Conservation (phyloP, 2,797 vertebrate genomes). For the Rhabdophis nuchalis region DNA sequence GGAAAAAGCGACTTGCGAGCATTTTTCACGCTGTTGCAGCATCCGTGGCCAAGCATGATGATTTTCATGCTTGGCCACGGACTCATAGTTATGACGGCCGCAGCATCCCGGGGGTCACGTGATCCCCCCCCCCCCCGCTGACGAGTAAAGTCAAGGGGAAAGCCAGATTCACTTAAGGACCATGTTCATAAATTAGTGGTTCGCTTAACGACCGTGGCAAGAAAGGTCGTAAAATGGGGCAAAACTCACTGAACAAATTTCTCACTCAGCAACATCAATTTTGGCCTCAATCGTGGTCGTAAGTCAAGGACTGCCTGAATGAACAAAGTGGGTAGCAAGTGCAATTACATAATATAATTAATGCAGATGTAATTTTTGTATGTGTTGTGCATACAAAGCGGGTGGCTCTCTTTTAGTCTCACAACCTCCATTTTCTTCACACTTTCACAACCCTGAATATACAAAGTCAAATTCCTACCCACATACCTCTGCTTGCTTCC, state of each 20-base stretch:
- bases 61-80: background rate
- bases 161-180: background rate
- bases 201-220: background rate
- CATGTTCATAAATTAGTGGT: rapidly evolving
- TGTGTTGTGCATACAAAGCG: background rate
- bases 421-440: background rate
- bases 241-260: background rate
- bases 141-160: background rate
- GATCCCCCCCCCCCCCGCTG: background rate
- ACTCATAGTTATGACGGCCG: background rate
- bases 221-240: background rate
- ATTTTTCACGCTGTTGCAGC: background rate
- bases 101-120: background rate
- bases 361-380: background rate
- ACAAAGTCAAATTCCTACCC: background rate
- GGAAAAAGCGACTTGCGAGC: too few relatives aligned
- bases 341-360: background rate
- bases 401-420: background rate
- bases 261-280: background rate
- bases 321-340: background rate
- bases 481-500: background rate
- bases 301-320: background rate
- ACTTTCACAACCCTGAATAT: background rate
- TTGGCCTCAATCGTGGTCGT: background rate
- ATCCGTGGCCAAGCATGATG: too few relatives aligned